A percentile compares a stretch with the other conserved stretches of the same genome.
Conservation (phyloP, 2,113 vertebrate species). For the Rattus rattus region DNA sequence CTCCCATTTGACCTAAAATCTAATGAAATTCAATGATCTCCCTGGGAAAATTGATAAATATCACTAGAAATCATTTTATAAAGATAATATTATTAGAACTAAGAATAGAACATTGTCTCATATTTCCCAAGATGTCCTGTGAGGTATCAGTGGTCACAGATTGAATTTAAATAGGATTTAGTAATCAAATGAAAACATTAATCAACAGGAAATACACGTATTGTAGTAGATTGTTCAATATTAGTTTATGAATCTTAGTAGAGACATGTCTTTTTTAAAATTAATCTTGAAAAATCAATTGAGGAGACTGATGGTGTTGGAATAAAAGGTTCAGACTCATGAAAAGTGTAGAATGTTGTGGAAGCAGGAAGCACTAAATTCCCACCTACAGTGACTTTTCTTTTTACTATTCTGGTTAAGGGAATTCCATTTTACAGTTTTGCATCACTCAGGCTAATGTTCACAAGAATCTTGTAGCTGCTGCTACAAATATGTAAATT, state of each 20-base stretch:
- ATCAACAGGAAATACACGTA: slow-evolving; percentile 1
- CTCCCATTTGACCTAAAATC: neutral
- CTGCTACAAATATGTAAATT: neutral
- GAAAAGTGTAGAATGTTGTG: neutral
- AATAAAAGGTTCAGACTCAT: slow-evolving; percentile 2
- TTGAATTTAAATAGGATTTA: slow-evolving; percentile 59
- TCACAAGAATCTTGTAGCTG: neutral
- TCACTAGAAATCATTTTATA: slow-evolving; percentile 25
- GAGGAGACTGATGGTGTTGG: neutral
- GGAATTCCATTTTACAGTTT: neutral
- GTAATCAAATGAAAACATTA: slow-evolving; percentile 14
- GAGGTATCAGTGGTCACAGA: neutral
- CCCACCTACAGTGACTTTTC: neutral
- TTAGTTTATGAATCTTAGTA: neutral
- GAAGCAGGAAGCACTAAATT: neutral
- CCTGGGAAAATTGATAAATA: neutral
- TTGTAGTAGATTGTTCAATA: neutral
- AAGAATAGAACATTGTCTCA: slow-evolving; percentile 13
- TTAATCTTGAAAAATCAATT: slow-evolving; percentile 48
- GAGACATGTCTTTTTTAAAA: neutral
- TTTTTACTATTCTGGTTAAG: neutral
- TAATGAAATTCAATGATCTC: slow-evolving; percentile 31
- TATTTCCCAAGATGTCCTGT: neutral
- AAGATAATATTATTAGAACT: neutral
- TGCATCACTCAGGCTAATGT: neutral